phyloP scores from a whole-genome alignment of 2,113 vertebrate genomes.

The Anolis carolinensis region DNA sequence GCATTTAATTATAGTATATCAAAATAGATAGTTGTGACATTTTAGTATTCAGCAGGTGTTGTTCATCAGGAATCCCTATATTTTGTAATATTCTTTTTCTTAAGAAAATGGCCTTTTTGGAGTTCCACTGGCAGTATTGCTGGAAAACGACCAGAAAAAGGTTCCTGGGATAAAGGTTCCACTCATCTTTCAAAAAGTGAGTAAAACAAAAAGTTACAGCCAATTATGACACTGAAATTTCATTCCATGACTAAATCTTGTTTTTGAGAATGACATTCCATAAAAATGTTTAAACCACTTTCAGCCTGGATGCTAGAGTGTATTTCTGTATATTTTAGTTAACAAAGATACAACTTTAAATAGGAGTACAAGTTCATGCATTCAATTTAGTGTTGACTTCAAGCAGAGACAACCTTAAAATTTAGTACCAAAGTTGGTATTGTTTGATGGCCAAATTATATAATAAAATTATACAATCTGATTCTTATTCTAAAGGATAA shows the following conservation, averaged over 20 bases:
- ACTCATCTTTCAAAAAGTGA: conserved; percentile 91
- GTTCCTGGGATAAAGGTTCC: conserved; percentile 89
- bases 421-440: neutral
- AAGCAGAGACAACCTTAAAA: neutral
- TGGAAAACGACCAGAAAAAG: conserved; percentile 91
- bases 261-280: neutral
- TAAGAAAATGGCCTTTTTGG: conserved; percentile 91
- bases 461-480: neutral
- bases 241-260: neutral
- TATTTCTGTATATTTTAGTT: neutral
- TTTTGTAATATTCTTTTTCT: conserved; percentile 31
- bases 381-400: neutral
- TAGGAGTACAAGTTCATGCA: neutral
- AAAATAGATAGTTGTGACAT: neutral
- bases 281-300: neutral
- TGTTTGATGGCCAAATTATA: neutral
- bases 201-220: conserved; percentile 23
- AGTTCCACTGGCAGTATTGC: conserved; percentile 82
- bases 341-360: neutral
- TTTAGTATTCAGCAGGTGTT: fast-evolving
- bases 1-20: neutral
- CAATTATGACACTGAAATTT: neutral
- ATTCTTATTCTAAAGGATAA: neutral
- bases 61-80: fast-evolving
- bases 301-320: neutral